Evolutionary conservation across 1,140 invertebrate genomes (phyloP).

Genomic region (Dendroctonus ponderosae): DNA sequence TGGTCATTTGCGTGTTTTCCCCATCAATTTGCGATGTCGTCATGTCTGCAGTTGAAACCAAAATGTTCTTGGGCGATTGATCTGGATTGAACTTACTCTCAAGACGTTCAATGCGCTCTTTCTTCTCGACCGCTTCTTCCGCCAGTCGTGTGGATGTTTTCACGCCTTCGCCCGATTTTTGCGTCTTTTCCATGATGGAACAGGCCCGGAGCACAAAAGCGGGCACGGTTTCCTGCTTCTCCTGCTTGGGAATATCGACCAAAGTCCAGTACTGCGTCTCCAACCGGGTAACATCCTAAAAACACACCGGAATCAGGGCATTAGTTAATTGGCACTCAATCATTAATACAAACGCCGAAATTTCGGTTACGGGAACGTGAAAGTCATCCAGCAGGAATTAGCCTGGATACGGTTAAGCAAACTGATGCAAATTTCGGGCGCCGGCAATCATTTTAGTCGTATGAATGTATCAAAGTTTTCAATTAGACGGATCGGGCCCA

Average conservation of each 20-base stretch:
- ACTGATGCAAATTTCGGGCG: slow-evolving; percentile 17
- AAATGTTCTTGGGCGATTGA: neutral
- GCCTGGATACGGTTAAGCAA: slow-evolving; percentile 16
- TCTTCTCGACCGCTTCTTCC: slow-evolving; percentile 78
- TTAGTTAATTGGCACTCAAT: neutral
- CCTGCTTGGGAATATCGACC: slow-evolving; percentile 84
- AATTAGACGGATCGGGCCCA: slow-evolving; percentile 20
- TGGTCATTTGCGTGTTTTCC: slow-evolving; percentile 93
- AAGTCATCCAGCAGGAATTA: slow-evolving; percentile 14
- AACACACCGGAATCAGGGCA: neutral
- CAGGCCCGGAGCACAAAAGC: slow-evolving; percentile 87
- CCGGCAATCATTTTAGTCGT: slow-evolving; percentile 24
- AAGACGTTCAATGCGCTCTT: slow-evolving; percentile 79
- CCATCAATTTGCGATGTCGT: slow-evolving; percentile 88
- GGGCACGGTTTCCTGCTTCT: slow-evolving; percentile 87
- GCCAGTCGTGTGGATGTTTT: slow-evolving; percentile 79
- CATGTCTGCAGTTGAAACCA: slow-evolving; percentile 64
- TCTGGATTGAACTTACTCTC: slow-evolving; percentile 61
- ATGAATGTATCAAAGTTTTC: slow-evolving; percentile 26
- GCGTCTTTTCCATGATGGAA: slow-evolving; percentile 86
- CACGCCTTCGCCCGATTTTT: slow-evolving; percentile 83
- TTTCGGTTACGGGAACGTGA: neutral
- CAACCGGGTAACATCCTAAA: slow-evolving; percentile 84
- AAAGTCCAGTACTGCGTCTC: slow-evolving; percentile 93
- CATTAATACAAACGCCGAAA: neutral